Evolutionary conservation across 2,113 vertebrate species (phyloP).

Genomic region (Chrysemys picta): DNA sequence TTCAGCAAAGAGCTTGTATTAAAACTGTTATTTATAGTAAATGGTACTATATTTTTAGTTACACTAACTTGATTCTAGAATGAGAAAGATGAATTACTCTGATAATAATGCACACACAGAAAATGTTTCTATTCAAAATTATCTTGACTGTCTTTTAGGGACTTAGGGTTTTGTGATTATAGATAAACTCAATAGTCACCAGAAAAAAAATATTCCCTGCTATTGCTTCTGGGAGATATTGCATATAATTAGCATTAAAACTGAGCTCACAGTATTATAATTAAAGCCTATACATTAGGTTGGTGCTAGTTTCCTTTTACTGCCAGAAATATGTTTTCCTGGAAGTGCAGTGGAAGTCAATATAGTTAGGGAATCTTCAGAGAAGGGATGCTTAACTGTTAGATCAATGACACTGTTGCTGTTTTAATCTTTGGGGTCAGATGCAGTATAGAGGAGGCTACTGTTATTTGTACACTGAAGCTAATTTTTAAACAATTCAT

Average conservation of each 20-base stretch:
- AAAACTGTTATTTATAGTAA: not conserved
- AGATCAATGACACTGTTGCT: constrained; percentile 9
- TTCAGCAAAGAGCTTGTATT: not conserved
- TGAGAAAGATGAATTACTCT: not conserved
- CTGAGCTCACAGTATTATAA: not conserved
- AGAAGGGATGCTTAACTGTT: constrained; percentile 9
- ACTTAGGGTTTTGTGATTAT: not conserved
- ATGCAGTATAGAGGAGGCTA: not conserved
- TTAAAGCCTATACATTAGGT: not conserved
- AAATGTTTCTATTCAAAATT: not conserved
- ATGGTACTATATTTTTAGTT: not conserved
- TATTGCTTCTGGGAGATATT: not conserved
- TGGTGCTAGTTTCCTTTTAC: not conserved
- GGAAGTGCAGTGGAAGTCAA: not conserved
- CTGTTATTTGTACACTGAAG: not conserved
- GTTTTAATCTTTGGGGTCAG: constrained; percentile 1
- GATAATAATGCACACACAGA: not conserved
- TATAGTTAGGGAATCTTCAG: not conserved
- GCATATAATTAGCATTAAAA: not conserved
- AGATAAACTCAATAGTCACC: not conserved
- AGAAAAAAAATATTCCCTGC: not conserved
- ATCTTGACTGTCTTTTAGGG: not conserved
- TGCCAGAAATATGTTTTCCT: not conserved
- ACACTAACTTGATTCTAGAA: not conserved
- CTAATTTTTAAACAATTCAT: constrained; percentile 35